These are phyloP conservation scores for Labeo catla DNA, from an alignment of 2,113 vertebrate species.

Conservation along the genomic window DNA sequence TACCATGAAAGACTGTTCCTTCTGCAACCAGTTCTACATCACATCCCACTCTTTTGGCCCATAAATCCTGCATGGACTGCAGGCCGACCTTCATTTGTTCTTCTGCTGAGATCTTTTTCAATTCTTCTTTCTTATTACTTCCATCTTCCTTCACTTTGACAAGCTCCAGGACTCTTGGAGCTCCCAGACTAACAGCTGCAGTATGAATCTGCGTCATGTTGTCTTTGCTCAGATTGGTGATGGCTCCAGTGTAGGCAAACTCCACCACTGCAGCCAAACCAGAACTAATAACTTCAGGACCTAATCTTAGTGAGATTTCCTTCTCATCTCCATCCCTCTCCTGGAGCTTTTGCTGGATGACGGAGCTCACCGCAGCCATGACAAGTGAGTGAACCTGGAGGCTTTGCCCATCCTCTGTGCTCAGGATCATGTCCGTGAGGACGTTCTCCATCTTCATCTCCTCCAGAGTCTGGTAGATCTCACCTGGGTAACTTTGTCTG, in stretches of 20 bases:
- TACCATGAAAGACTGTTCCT: slow-evolving; percentile 72
- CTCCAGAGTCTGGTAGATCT: slow-evolving; percentile 68
- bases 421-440: slow-evolving; percentile 71
- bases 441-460: slow-evolving; percentile 66
- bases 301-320: slow-evolving; percentile 40
- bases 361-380: slow-evolving; percentile 72
- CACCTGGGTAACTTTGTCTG: slow-evolving; percentile 57
- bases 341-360: slow-evolving; percentile 59
- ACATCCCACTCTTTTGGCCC: slow-evolving; percentile 76
- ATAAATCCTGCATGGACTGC: slow-evolving; percentile 71
- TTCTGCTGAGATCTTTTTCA: slow-evolving; percentile 52
- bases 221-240: slow-evolving; percentile 57
- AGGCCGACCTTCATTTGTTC: slow-evolving; percentile 75
- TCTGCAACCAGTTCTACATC: slow-evolving; percentile 81
- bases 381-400: slow-evolving; percentile 69
- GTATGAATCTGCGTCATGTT: slow-evolving; percentile 64
- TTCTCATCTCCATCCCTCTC: background rate
- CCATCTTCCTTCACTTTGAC: slow-evolving; percentile 34
- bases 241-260: slow-evolving; percentile 84
- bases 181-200: slow-evolving; percentile 74
- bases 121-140: background rate
- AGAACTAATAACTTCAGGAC: slow-evolving; percentile 49
- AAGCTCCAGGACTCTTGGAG: slow-evolving; percentile 68
- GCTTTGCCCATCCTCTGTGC: slow-evolving; percentile 43
- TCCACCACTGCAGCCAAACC: slow-evolving; percentile 79